phyloP scores from a whole-genome alignment of 1,140 invertebrate species.

The Proales similis region DNA sequence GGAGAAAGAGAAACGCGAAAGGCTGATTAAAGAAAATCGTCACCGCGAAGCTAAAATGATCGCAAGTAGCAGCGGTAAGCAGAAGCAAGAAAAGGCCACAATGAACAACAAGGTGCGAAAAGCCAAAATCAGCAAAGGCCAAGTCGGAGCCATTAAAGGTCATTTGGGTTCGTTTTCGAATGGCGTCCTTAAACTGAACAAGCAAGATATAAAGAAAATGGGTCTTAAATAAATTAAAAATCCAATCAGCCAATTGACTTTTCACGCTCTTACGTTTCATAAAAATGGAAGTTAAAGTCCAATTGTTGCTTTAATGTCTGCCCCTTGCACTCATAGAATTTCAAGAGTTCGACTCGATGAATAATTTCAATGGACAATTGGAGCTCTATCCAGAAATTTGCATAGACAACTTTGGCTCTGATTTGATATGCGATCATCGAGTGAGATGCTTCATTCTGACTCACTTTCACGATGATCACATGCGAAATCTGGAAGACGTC shows the following conservation, averaged over 20 bases:
- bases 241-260: no score
- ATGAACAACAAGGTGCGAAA: slow-evolving; percentile 11
- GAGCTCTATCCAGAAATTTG: slow-evolving; percentile 27
- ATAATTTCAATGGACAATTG: slow-evolving; percentile 29
- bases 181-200: slow-evolving; percentile 26
- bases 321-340: not conserved
- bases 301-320: no score
- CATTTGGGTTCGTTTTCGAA: slow-evolving; percentile 34
- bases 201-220: slow-evolving; percentile 23
- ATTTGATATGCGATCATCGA: slow-evolving; percentile 3
- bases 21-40: not conserved
- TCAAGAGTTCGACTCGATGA: not conserved
- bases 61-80: not conserved
- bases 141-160: slow-evolving; percentile 31
- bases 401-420: slow-evolving; percentile 26
- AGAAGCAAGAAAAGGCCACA: slow-evolving; percentile 1
- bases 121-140: slow-evolving; percentile 10
- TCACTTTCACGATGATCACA: slow-evolving; percentile 37
- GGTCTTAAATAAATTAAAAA: not conserved
- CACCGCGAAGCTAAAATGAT: not conserved
- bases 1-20: not conserved
- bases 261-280: no score
- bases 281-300: not conserved
- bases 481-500: slow-evolving; percentile 26
- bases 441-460: slow-evolving; percentile 28